phyloP scores from a whole-genome alignment of 2,113 vertebrate species.

The Tringa solitaria region DNA sequence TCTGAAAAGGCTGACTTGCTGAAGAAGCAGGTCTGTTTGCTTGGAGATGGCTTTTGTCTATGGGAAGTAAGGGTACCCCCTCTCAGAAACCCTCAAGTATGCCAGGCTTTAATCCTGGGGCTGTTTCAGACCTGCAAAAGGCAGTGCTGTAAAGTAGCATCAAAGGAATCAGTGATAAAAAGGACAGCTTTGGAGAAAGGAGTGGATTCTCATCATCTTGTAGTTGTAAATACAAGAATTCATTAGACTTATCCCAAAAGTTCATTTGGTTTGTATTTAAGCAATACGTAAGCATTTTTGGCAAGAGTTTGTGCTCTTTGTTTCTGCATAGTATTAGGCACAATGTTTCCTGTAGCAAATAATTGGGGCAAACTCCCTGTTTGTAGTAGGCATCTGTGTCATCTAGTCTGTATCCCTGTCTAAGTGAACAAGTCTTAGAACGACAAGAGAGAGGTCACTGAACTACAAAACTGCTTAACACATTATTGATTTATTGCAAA shows the following conservation, averaged over 20 bases:
- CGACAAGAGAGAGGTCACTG: neutral
- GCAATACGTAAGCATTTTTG: neutral
- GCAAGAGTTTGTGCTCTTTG: neutral
- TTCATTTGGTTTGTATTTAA: neutral
- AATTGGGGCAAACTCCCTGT: neutral
- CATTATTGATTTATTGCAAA: neutral
- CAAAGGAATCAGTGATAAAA: neutral
- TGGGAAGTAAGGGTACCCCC: neutral
- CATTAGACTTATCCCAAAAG: neutral
- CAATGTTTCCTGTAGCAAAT: neutral
- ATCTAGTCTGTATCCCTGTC: neutral
- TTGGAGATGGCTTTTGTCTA: neutral
- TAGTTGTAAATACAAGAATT: neutral
- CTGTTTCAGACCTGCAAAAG: neutral
- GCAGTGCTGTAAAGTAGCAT: neutral
- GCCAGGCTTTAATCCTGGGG: neutral
- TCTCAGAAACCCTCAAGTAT: neutral
- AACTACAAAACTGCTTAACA: neutral
- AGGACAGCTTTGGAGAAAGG: neutral
- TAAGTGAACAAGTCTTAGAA: neutral
- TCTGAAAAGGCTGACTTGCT: neutral
- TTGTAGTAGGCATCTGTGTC: neutral
- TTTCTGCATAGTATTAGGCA: neutral
- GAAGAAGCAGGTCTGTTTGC: neutral
- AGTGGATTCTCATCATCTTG: neutral